Percentiles rank a stretch among this genome's conserved stretches.
Conservation (phyloP, 2,797 vertebrate species). For the Leuciscus waleckii region DNA sequence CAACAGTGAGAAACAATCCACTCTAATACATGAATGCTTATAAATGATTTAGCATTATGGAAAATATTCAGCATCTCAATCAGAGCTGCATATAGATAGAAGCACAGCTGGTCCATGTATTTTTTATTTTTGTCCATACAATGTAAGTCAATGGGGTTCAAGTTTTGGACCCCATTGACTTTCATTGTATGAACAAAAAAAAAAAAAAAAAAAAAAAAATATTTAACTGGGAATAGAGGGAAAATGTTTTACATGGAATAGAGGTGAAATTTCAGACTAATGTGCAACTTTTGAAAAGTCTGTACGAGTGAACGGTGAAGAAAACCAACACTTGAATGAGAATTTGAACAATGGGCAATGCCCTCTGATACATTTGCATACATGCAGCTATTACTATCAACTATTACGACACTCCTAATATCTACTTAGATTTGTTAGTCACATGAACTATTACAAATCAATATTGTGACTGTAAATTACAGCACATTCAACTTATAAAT, state of each 20-base stretch:
- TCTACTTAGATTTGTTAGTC: background rate
- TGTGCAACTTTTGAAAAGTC: background rate
- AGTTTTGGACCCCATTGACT: background rate
- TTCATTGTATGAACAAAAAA: background rate
- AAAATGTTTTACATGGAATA: background rate
- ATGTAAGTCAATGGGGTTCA: background rate
- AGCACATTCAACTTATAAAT: background rate
- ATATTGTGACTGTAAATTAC: constrained; percentile 11
- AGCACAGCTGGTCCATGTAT: constrained; percentile 22
- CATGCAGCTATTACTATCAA: background rate
- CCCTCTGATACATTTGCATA: background rate
- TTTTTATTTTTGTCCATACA: background rate
- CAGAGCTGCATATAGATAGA: constrained; percentile 26
- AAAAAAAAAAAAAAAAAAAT: background rate
- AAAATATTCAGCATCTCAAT: constrained; percentile 36
- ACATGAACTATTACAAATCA: background rate
- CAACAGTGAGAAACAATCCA: constrained; percentile 23
- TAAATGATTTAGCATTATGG: constrained; percentile 34
- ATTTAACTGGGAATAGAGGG: no score
- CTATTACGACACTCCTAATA: background rate
- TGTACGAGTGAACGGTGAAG: background rate
- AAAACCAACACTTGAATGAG: background rate
- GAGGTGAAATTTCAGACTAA: background rate
- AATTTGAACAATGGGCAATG: background rate
- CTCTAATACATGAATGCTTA: constrained; percentile 5